Conservation (phyloP, 2,113 vertebrate genomes). For the Varanus salvator region DNA sequence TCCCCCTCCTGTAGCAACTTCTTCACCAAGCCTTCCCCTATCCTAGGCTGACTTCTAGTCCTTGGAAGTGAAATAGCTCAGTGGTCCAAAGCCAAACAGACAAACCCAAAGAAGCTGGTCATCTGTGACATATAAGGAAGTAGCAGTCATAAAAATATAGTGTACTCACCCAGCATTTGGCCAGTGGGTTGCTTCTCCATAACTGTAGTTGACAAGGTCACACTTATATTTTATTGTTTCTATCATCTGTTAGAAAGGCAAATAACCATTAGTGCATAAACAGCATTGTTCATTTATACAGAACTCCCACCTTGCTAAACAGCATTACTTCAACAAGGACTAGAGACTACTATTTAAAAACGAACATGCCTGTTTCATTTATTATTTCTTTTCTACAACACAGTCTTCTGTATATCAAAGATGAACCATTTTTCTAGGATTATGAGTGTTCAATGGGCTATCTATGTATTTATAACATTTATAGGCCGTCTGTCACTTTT, state of each 20-base stretch:
- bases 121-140: neutral
- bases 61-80: neutral
- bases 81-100: neutral
- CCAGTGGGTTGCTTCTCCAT: slow-evolving; percentile 99
- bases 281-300: neutral
- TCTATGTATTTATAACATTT: no score
- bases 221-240: slow-evolving; percentile 98
- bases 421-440: neutral
- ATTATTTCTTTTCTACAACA: neutral
- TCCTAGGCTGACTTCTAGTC: neutral
- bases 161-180: slow-evolving; percentile 94
- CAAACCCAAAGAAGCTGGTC: neutral
- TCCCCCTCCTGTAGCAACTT: neutral
- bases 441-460: neutral
- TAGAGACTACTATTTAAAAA: neutral
- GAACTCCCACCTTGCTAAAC: neutral
- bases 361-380: neutral
- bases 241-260: slow-evolving; percentile 88
- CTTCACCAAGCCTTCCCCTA: neutral
- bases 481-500: no score
- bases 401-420: neutral
- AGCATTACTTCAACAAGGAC: neutral
- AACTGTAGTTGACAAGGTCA: slow-evolving; percentile 98
- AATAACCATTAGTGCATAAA: neutral
- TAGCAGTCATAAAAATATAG: neutral